Evolutionary conservation across 1,140 invertebrate genomes (phyloP).

Genomic region (Bicyclus anynana): DNA sequence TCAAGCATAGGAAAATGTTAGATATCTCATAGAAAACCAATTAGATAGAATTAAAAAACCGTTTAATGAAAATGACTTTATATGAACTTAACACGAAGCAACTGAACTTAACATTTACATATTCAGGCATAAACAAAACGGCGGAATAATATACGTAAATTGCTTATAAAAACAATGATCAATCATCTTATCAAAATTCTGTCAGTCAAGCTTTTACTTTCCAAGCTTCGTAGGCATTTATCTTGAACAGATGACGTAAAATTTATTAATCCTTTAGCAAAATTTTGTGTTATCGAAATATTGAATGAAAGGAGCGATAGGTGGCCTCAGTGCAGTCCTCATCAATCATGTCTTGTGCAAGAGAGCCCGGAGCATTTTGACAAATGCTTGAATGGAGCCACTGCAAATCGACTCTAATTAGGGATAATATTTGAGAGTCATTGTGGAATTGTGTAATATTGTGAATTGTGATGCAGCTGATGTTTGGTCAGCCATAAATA

Average conservation of each 20-base stretch:
- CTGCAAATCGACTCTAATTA: conserved; percentile 69
- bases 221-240: conserved; percentile 28
- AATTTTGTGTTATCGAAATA: conserved; percentile 43
- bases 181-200: conserved; percentile 35
- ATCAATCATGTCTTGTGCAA: conserved; percentile 71
- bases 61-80: not conserved
- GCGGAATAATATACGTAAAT: conserved; percentile 16
- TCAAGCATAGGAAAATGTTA: too few species aligned
- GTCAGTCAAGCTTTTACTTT: conserved; percentile 36
- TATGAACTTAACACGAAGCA: not conserved
- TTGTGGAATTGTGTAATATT: conserved; percentile 30
- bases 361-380: conserved; percentile 48
- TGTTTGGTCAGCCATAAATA: conserved; percentile 7
- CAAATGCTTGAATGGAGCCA: conserved; percentile 52
- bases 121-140: not conserved
- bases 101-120: not conserved
- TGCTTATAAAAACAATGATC: conserved; percentile 33
- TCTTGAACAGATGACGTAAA: conserved; percentile 36
- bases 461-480: conserved; percentile 9
- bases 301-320: conserved; percentile 44
- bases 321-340: conserved; percentile 30
- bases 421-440: conserved; percentile 66
- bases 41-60: too few species aligned
- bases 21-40: too few species aligned
- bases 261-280: conserved; percentile 48